A percentile compares a stretch with the other conserved stretches of the same genome.
Conservation (phyloP, 2,113 vertebrate species). For the Phalacrocorax pelagicus region DNA sequence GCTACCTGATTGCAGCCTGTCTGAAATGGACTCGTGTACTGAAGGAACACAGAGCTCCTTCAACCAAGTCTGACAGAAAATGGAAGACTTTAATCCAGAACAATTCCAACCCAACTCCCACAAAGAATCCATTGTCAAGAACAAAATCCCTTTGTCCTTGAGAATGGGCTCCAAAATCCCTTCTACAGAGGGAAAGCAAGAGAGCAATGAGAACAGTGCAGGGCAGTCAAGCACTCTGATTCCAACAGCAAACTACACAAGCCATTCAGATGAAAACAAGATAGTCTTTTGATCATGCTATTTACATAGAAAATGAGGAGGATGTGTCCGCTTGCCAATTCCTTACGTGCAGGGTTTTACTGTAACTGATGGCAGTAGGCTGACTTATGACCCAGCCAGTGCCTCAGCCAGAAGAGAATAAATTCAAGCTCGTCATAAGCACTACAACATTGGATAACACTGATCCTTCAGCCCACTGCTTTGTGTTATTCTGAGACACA, state of each 20-base stretch:
- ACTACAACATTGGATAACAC: neutral
- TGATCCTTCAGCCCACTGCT: neutral
- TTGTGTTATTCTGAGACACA: neutral
- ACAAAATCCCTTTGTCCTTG: conserved; percentile 36
- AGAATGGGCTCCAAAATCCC: neutral
- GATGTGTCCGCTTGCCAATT: neutral
- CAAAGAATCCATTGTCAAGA: conserved; percentile 22
- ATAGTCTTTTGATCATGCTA: neutral
- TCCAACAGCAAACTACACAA: neutral
- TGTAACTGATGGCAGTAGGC: neutral
- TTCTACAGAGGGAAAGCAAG: neutral
- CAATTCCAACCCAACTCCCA: conserved; percentile 14
- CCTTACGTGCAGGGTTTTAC: neutral
- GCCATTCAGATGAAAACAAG: neutral
- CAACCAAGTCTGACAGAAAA: neutral
- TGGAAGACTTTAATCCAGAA: neutral
- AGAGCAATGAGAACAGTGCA: neutral
- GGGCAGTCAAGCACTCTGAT: neutral
- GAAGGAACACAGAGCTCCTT: neutral
- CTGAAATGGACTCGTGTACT: rapidly evolving
- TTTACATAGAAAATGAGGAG: neutral
- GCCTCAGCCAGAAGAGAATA: neutral
- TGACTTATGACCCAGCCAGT: neutral
- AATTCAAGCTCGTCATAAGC: neutral
- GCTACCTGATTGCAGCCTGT: neutral